Conservation (phyloP, 2,113 vertebrate genomes). For the Pontoporia blainvillei region DNA sequence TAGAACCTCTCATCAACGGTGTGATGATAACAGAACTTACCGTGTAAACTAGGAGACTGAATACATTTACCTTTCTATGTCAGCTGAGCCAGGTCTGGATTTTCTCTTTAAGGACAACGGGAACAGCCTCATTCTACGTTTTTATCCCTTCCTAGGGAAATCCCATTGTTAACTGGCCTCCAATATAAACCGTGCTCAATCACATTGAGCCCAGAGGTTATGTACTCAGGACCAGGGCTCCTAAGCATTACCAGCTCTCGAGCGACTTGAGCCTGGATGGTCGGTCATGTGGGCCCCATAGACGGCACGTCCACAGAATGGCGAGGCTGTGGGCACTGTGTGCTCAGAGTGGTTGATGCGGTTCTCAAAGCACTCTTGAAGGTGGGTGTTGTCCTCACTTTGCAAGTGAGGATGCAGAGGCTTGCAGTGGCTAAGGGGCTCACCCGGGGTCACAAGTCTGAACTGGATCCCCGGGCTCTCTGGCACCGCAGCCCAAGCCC, state of each 20-base stretch:
- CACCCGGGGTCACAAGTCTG: background rate
- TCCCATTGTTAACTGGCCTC: background rate
- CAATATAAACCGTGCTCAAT: background rate
- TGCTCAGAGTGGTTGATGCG: background rate
- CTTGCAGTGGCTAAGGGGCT: background rate
- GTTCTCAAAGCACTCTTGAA: background rate
- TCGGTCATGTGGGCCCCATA: background rate
- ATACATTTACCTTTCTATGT: background rate
- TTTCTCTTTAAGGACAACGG: background rate
- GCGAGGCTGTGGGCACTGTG: background rate
- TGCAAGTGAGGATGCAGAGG: background rate
- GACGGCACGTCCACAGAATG: background rate
- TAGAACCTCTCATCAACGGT: background rate
- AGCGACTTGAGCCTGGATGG: background rate
- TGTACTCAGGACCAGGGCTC: background rate
- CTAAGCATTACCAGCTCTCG: background rate
- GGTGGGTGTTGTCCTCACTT: background rate
- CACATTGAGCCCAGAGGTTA: background rate
- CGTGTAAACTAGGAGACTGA: background rate
- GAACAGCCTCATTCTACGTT: background rate
- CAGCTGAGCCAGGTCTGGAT: background rate
- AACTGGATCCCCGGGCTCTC: background rate
- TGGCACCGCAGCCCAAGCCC: background rate
- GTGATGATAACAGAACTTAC: background rate
- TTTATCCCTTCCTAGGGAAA: background rate